Evolutionary conservation across 2,113 vertebrate species (phyloP), one percentile per base, ranked within the genome.

Genomic region (Pungitius pungitius): DNA sequence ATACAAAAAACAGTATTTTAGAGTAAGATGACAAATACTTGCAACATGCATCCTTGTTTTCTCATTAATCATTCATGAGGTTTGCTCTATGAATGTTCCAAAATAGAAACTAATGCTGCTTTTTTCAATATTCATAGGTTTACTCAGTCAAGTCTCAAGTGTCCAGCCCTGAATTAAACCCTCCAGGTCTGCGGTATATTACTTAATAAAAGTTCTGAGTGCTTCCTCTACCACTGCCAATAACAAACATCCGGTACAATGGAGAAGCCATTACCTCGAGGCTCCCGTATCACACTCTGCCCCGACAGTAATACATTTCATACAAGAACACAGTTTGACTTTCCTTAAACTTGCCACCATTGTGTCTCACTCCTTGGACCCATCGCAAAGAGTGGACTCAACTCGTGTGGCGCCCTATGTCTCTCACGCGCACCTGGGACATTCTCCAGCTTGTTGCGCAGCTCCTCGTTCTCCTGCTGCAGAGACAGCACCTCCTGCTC

Each of bases 401-500:
- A 69, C 18, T 39, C 13, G 27, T 17, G 22, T 35, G 8, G 45
- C 3, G 26, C 42, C 42, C 20, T 6, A 24, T 2, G 35, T 78
- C 1, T n/a, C 3, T 0, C 26, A 49, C 67, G 59, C 24, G 30
- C 93, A 99, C 98, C 97, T 96, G 98, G 98, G 77, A 97, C 90
- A 61, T 94, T 96, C 84, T 99, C 97, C 90, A 99, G 75, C 80
- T 98, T 98, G 84, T 96, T 95, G 71, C 96, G 94, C 57, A 99
- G 95, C 78, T 99, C 97, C 88, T 99, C 97, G 0, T 99, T 99
- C 90, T 99, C 98, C 91, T 99, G 97, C 87, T 99, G 98, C 85
- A 99, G 90, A 17, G 96, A 98, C 88, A 99, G 94, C 64, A 99
- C 97, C 90, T 99, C 98, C 86, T 99, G 98, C 84, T 99, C 98